phyloP scores from a whole-genome alignment of 2,888 invertebrate species.

The Pasiphila rectangulata region DNA sequence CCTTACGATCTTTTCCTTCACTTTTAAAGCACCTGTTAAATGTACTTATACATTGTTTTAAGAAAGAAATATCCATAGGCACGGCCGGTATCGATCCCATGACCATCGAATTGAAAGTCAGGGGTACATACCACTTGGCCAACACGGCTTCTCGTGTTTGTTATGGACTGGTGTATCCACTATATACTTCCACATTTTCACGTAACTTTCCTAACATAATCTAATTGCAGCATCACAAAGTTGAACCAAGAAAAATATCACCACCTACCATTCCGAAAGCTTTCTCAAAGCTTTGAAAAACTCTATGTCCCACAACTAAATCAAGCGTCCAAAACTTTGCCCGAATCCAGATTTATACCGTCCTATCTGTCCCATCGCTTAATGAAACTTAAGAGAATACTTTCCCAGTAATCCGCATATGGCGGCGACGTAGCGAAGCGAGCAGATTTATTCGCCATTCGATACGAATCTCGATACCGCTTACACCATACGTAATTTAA shows the following conservation, averaged over 20 bases:
- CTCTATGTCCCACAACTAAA: slow-evolving; percentile 35
- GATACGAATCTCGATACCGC: slow-evolving; percentile 70
- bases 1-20: too few relatives aligned
- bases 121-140: too few relatives aligned
- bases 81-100: too few relatives aligned
- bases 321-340: slow-evolving; percentile 43
- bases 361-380: slow-evolving; percentile 68
- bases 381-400: slow-evolving; percentile 79
- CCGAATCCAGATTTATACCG: slow-evolving; percentile 51
- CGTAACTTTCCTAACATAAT: background rate
- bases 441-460: slow-evolving; percentile 64
- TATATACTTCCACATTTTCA: too few relatives aligned
- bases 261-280: slow-evolving; percentile 14
- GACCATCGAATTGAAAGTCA: too few relatives aligned
- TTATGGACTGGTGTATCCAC: too few relatives aligned
- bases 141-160: too few relatives aligned
- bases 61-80: too few relatives aligned
- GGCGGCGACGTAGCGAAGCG: slow-evolving; percentile 45
- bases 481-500: slow-evolving; percentile 73
- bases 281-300: slow-evolving; percentile 22
- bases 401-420: slow-evolving; percentile 70
- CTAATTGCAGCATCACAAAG: background rate
- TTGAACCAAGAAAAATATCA: slow-evolving; percentile 9
- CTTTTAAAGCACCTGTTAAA: too few relatives aligned
- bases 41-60: too few relatives aligned